Conservation (phyloP, 2,113 vertebrate genomes). For the Cottus gobio region DNA sequence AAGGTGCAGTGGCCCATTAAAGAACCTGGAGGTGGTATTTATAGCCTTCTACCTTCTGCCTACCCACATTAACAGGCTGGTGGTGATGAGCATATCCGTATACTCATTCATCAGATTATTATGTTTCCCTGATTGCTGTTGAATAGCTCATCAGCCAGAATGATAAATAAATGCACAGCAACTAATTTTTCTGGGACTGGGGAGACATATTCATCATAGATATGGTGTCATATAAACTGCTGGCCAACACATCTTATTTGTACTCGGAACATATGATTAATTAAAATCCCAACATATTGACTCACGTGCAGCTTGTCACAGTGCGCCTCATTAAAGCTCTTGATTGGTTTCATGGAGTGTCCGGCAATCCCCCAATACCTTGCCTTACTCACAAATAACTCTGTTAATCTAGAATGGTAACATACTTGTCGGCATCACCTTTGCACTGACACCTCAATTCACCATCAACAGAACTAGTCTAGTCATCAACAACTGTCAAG, state of each 20-base stretch:
- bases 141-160: constrained; percentile 28
- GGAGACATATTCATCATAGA: neutral
- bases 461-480: neutral
- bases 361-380: neutral
- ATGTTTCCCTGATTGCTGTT: constrained; percentile 40
- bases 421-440: neutral
- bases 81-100: constrained; percentile 53
- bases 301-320: neutral
- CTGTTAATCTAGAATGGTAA: neutral
- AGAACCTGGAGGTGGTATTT: constrained; percentile 58
- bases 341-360: neutral
- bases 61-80: constrained; percentile 51
- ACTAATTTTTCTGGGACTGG: constrained; percentile 7
- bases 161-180: constrained; percentile 36
- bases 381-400: neutral
- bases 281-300: neutral
- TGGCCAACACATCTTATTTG: neutral
- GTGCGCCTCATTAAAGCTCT: neutral
- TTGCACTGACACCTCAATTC: neutral
- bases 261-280: neutral
- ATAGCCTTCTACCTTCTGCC: constrained; percentile 55
- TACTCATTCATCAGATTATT: constrained; percentile 28
- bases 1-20: constrained; percentile 57
- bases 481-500: neutral
- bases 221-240: neutral